Conservation (phyloP, 2,113 vertebrate genomes). For the Amphilophus citrinellus region DNA sequence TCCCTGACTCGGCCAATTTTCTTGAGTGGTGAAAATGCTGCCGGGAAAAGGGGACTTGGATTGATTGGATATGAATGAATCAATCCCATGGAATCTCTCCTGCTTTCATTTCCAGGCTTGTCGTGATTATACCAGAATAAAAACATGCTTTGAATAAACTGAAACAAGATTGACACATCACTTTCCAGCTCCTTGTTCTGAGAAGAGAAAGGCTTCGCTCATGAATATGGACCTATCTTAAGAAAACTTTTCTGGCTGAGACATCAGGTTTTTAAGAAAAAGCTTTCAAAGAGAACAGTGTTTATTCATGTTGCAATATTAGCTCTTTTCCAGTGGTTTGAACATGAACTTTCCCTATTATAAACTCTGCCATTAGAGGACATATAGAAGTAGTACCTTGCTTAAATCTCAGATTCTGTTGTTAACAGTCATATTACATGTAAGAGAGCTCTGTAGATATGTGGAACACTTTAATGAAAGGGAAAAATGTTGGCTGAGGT, state of each 20-base stretch:
- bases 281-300: background rate
- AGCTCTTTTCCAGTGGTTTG: background rate
- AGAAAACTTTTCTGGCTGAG: background rate
- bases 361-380: slow-evolving; percentile 24
- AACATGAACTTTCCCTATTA: slow-evolving; percentile 15
- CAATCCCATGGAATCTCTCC: slow-evolving; percentile 40
- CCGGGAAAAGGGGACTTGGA: slow-evolving; percentile 5
- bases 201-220: background rate
- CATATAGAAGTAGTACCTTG: slow-evolving; percentile 1
- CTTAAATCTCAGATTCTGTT: slow-evolving; percentile 8
- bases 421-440: background rate
- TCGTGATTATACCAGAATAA: slow-evolving; percentile 1
- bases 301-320: slow-evolving; percentile 6
- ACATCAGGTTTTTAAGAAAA: background rate
- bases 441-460: background rate
- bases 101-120: slow-evolving; percentile 29
- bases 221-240: background rate
- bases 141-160: slow-evolving; percentile 13
- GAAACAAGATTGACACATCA: slow-evolving; percentile 35
- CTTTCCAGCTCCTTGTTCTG: slow-evolving; percentile 33
- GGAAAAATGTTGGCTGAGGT: slow-evolving; percentile 28
- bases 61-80: slow-evolving; percentile 42
- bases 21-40: slow-evolving; percentile 26
- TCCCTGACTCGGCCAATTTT: slow-evolving; percentile 15
- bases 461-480: slow-evolving; percentile 33